phyloP scores from a whole-genome alignment of 1,140 invertebrate species.

The Microplitis demolitor region DNA sequence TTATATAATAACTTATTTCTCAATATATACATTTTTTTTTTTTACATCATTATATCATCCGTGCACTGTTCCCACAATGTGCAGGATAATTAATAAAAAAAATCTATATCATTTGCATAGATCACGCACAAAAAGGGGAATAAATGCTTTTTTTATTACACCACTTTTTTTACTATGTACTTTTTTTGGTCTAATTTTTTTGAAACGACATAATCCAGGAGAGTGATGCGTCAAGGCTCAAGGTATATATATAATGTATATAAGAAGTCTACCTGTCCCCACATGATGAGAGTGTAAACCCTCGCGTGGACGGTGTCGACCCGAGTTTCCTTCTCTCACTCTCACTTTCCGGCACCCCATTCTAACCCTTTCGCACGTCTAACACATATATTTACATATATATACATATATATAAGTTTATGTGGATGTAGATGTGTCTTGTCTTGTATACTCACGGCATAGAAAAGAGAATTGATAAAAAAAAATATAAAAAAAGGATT shows the following conservation, averaged over 20 bases:
- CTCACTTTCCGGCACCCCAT: constrained; percentile 12
- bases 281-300: background rate
- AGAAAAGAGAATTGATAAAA: background rate
- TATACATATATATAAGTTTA: background rate
- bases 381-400: too few relatives aligned
- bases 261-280: constrained; percentile 23
- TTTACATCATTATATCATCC: background rate
- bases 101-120: background rate
- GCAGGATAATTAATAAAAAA: background rate
- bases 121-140: background rate
- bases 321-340: constrained; percentile 2
- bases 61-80: background rate
- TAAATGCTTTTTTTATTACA: constrained; percentile 9
- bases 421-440: constrained; percentile 1
- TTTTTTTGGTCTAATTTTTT: constrained; percentile 24
- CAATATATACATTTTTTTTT: background rate
- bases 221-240: constrained; percentile 28
- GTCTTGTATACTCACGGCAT: background rate
- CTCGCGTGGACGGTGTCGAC: background rate
- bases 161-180: background rate
- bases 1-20: too few relatives aligned
- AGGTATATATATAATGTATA: background rate
- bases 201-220: constrained; percentile 25
- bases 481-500: background rate
- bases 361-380: constrained; percentile 20